These are phyloP conservation scores for Corythornis vintsioides DNA, from an alignment of 2,113 vertebrate genomes.

Conservation along the genomic window DNA sequence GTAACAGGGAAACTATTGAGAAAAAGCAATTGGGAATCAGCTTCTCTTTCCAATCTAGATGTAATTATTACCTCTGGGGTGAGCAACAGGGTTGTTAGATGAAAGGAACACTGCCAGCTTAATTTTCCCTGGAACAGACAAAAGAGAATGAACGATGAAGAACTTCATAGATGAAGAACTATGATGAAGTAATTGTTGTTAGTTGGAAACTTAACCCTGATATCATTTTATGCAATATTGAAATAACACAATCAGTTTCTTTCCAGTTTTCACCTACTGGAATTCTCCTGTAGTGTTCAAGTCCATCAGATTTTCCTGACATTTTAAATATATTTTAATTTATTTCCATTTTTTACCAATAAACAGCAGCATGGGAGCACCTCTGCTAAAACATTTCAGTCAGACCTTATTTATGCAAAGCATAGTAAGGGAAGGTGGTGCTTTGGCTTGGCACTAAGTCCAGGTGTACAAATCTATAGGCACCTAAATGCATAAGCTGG, in stretches of 20 bases:
- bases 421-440: background rate
- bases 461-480: background rate
- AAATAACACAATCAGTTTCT: background rate
- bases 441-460: background rate
- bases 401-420: background rate
- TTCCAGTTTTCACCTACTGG: background rate
- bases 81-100: constrained; percentile 29
- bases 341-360: background rate
- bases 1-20: background rate
- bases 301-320: background rate
- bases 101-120: constrained; percentile 17
- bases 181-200: background rate
- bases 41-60: background rate
- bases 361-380: background rate
- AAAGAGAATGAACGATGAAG: background rate
- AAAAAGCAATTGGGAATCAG: constrained; percentile 17
- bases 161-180: too few relatives aligned
- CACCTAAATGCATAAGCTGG: background rate
- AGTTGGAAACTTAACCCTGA: background rate
- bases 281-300: background rate
- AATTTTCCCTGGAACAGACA: constrained; percentile 10
- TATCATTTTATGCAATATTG: background rate
- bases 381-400: background rate
- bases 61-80: constrained; percentile 47
- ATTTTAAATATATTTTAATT: background rate